Evolutionary conservation across 2,888 invertebrate genomes (phyloP).

Genomic region (Ectropis crepuscularia): DNA sequence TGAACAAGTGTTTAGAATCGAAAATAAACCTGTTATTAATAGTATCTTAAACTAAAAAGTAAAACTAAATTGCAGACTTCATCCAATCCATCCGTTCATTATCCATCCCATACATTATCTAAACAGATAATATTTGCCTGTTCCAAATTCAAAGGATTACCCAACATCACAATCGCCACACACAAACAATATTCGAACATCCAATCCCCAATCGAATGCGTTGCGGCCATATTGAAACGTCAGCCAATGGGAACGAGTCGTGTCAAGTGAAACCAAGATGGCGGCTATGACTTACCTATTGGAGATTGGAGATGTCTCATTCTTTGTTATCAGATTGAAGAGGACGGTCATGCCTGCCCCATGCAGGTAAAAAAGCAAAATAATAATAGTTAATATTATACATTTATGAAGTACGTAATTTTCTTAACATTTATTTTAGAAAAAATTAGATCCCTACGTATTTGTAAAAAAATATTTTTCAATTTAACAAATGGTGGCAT

Average conservation of each 20-base stretch:
- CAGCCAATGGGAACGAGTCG: constrained; percentile 70
- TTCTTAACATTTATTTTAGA: no score
- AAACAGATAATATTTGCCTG: constrained; percentile 7
- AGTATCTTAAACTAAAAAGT: no score
- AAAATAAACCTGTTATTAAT: no score
- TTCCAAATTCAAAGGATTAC: constrained; percentile 35
- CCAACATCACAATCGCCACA: no score
- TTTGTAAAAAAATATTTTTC: no score
- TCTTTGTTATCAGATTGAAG: constrained; percentile 64
- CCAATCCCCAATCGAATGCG: constrained; percentile 51
- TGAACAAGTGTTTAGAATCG: no score
- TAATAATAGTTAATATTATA: neutral
- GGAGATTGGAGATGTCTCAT: constrained; percentile 52
- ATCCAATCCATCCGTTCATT: no score
- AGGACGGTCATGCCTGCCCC: constrained; percentile 57
- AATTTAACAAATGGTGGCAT: no score
- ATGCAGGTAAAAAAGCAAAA: constrained; percentile 33
- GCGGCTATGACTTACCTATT: constrained; percentile 61
- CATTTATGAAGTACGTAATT: no score
- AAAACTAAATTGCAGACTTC: no score
- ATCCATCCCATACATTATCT: no score
- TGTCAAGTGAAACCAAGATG: constrained; percentile 64
- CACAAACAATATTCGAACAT: constrained; percentile 46
- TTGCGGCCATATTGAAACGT: constrained; percentile 73
- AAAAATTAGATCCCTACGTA: no score